These are phyloP conservation scores for Nomada goodeniana DNA, from an alignment of 2,888 invertebrate species.

Conservation along the genomic window DNA sequence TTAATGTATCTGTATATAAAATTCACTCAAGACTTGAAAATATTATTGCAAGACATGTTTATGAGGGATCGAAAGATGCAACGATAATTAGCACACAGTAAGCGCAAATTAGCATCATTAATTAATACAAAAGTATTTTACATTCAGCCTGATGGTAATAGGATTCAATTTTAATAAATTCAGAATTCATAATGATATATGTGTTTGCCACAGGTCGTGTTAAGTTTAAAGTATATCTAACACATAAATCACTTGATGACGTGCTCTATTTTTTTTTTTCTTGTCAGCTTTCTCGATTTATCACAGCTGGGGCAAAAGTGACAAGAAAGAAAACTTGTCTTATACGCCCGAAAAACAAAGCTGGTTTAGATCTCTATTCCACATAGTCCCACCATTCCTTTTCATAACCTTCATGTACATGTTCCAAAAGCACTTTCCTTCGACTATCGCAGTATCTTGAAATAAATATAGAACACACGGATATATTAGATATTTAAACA, in stretches of 20 bases:
- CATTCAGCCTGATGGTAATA: constrained; percentile 64
- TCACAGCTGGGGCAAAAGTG: constrained; percentile 82
- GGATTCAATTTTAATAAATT: constrained; percentile 70
- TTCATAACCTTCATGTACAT: constrained; percentile 99
- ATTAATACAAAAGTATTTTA: constrained; percentile 66
- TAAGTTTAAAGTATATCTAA: constrained; percentile 73
- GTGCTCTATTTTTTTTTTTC: constrained; percentile 73
- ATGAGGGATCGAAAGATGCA: constrained; percentile 53
- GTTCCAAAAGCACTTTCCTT: constrained; percentile 97
- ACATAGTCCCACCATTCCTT: constrained; percentile 99
- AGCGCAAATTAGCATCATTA: constrained; percentile 64
- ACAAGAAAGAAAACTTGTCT: constrained; percentile 71
- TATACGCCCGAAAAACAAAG: constrained; percentile 67
- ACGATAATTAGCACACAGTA: constrained; percentile 60
- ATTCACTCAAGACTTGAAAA: constrained; percentile 52
- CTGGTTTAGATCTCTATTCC: constrained; percentile 86
- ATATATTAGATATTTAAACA: background rate
- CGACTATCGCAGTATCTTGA: constrained; percentile 98
- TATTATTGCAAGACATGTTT: constrained; percentile 56
- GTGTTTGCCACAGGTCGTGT: constrained; percentile 74
- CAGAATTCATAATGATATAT: constrained; percentile 69
- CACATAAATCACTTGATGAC: constrained; percentile 75
- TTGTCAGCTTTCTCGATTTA: constrained; percentile 80
- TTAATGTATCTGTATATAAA: constrained; percentile 29
- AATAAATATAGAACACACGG: constrained; percentile 65